phyloP scores from a whole-genome alignment of 1,140 invertebrate species.

The Achroia grisella region DNA sequence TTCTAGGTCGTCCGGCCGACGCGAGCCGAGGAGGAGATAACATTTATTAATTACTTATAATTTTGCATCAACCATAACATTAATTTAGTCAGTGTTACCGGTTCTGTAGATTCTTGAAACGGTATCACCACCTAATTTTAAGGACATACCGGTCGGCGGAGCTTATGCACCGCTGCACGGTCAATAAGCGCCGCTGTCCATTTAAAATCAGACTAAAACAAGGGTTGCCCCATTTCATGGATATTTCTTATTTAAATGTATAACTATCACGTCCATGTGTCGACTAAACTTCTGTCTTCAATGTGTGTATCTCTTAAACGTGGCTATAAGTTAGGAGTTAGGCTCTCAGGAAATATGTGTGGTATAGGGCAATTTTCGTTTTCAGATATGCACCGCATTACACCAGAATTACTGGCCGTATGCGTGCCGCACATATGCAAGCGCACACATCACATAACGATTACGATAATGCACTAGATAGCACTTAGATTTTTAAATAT shows the following conservation, averaged over 20 bases:
- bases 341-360: constrained; percentile 65
- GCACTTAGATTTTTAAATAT: constrained; percentile 66
- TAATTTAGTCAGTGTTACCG: constrained; percentile 32
- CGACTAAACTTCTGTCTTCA: constrained; percentile 64
- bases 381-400: constrained; percentile 73
- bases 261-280: constrained; percentile 71
- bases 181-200: constrained; percentile 14
- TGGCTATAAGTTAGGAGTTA: constrained; percentile 58
- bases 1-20: constrained; percentile 48
- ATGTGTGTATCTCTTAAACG: constrained; percentile 57
- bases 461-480: constrained; percentile 69
- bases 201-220: constrained; percentile 49
- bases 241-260: constrained; percentile 62
- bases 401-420: constrained; percentile 73
- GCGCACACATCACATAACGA: constrained; percentile 72
- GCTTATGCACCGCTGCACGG: constrained; percentile 15
- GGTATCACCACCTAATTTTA: constrained; percentile 37
- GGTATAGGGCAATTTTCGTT: constrained; percentile 73
- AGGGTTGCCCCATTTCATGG: constrained; percentile 73
- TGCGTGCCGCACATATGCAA: constrained; percentile 72
- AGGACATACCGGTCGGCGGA: constrained; percentile 28
- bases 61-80: constrained; percentile 43
- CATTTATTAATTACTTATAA: constrained; percentile 30
- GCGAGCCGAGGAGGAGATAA: constrained; percentile 29
- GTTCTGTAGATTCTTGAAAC: constrained; percentile 16